phyloP scores from a whole-genome alignment of 2,797 vertebrate species.

The Xenopus petersii region DNA sequence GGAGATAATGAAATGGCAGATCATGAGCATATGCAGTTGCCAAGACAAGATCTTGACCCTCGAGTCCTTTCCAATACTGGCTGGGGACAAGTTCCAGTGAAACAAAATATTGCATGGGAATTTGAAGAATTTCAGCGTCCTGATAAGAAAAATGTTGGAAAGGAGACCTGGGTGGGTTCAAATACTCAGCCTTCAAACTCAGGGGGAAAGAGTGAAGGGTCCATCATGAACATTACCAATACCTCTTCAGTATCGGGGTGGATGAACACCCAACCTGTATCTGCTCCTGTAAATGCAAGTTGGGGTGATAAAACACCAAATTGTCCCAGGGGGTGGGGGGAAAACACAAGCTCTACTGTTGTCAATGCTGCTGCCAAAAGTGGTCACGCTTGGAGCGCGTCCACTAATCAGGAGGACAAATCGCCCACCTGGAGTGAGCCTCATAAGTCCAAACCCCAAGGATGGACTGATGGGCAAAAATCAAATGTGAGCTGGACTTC shows the following conservation, averaged over 20 bases:
- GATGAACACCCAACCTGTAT: conserved; percentile 75
- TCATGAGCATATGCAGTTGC: conserved; percentile 73
- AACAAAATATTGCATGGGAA: conserved; percentile 85
- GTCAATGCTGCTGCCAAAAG: conserved; percentile 80
- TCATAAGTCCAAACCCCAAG: conserved; percentile 80
- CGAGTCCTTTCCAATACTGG: conserved; percentile 82
- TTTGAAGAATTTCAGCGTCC: conserved; percentile 77
- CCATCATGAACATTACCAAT: conserved; percentile 79
- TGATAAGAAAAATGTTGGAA: conserved; percentile 81
- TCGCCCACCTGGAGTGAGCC: conserved; percentile 85
- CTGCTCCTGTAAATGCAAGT: conserved; percentile 78
- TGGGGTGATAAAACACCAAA: conserved; percentile 87
- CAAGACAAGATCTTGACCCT: conserved; percentile 80
- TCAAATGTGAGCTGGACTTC: conserved; percentile 79
- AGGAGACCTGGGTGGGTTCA: conserved; percentile 79
- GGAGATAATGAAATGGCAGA: conserved; percentile 68
- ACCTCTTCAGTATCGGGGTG: conserved; percentile 83
- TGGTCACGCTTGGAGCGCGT: conserved; percentile 82
- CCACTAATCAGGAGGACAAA: conserved; percentile 81
- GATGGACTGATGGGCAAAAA: conserved; percentile 86
- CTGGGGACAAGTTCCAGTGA: conserved; percentile 85
- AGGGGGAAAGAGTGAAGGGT: conserved; percentile 83
- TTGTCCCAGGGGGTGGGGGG: conserved; percentile 86
- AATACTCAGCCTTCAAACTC: conserved; percentile 80
- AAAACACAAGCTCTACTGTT: conserved; percentile 78